These are phyloP conservation scores for Anguilla japonica DNA, from an alignment of 2,113 vertebrate species.

Conservation along the genomic window DNA sequence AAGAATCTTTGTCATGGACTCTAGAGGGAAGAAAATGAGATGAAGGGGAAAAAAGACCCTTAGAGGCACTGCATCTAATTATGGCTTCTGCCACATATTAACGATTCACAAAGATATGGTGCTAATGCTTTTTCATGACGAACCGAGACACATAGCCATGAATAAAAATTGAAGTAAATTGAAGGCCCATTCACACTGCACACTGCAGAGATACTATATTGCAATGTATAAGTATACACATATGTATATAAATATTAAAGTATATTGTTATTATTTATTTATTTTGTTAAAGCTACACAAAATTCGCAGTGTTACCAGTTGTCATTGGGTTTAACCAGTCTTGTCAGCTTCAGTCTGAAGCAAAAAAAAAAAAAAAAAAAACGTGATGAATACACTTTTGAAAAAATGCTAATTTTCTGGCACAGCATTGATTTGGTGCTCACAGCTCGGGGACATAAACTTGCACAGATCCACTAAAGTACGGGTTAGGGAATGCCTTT, in stretches of 20 bases:
- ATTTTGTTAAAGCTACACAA: no score
- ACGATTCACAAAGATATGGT: slow-evolving; percentile 16
- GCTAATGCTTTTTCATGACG: background rate
- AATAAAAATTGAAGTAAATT: background rate
- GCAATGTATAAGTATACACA: background rate
- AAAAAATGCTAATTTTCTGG: no score
- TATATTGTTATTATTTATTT: background rate
- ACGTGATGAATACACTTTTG: no score
- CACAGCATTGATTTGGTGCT: background rate
- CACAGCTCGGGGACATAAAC: background rate
- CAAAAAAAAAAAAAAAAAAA: no score
- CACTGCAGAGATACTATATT: no score
- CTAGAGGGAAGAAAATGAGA: slow-evolving; percentile 11
- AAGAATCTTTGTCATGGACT: slow-evolving; percentile 28
- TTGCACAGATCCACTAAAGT: background rate
- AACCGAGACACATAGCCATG: background rate
- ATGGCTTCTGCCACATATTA: slow-evolving; percentile 15
- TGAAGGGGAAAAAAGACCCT: slow-evolving; percentile 3
- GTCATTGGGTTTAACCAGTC: background rate
- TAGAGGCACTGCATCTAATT: slow-evolving; percentile 23
- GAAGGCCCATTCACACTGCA: background rate
- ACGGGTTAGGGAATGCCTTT: no score
- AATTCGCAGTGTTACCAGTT: no score
- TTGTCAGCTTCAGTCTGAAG: background rate
- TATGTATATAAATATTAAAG: background rate